Evolutionary conservation across 2,888 invertebrate species (phyloP), one percentile per base, ranked within the genome.

Genomic region (Bimastos eiseni): DNA sequence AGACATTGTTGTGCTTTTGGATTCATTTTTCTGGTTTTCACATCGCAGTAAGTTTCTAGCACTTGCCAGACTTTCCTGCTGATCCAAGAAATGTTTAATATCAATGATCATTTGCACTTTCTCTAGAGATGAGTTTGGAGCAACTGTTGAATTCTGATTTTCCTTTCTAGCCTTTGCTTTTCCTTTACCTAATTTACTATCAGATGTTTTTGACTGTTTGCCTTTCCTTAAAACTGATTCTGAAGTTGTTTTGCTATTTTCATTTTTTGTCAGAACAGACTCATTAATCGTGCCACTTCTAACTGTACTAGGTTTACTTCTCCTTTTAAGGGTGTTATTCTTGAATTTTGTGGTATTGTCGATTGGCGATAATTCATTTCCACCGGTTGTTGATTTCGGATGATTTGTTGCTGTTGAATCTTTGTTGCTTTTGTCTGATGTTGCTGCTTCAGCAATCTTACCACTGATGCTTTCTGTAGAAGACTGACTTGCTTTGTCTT

Each of bases 391-490:
- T 70, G 70, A 70, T 30, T 30, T n/a, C 11, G 30, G 30, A 30
- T 55, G 24, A 55, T 30, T 55, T 30, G 55, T 55, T 55, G 30
- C 55, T n/a, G n/a, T n/a, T 55, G 55, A 55, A 30, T 49, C 49
- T 17, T 70, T 70, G 70, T 70, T 70, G 70, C 11, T 70, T 70
- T 2, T 70, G 70, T 70, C 70, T 70, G n/a, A 4, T 70, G n/a
- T 70, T 70, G 70, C 70, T 70, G 70, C 70, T 70, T n/a, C 70
- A 70, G n/a, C 70, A 70, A n/a, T 70, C n/a, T 70, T 70, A n/a
- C 30, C 30, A n/a, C 8, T 70, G 30, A 70, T 70, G 70, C 70
- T 70, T 70, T 70, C 30, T n/a, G 70, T 30, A 70, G 70, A 70
- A 11, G n/a, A 70, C 30, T 70, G 70, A 70, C 70, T n/a, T n/a